Evolutionary conservation across 2,113 vertebrate species (phyloP).

Genomic region (Dolichotis patagonum): DNA sequence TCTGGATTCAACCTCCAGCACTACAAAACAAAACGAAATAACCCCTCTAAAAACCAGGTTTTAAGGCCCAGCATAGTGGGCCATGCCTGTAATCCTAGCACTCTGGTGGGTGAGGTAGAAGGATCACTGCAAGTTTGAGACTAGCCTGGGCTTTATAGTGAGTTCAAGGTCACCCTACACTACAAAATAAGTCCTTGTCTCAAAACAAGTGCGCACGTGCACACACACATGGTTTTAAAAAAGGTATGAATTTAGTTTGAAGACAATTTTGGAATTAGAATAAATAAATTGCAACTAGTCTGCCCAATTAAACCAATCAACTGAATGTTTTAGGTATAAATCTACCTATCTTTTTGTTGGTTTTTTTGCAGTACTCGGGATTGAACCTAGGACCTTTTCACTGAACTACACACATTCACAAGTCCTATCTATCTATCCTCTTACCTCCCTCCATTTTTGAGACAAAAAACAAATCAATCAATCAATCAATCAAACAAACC

Average conservation of each 20-base stretch:
- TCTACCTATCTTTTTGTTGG: not conserved
- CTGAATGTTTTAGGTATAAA: not conserved
- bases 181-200: not conserved
- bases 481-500: not conserved
- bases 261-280: constrained; percentile 8
- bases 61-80: not conserved
- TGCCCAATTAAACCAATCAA: not conserved
- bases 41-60: not conserved
- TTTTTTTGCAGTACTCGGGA: not conserved
- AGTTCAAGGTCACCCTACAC: not conserved
- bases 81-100: not conserved
- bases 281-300: not conserved
- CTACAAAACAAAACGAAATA: not conserved
- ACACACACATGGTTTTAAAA: not conserved
- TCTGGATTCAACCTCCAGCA: not conserved
- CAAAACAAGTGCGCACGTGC: not conserved
- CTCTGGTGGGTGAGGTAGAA: not conserved
- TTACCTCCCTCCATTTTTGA: not conserved
- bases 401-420: not conserved
- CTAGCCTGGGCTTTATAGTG: not conserved
- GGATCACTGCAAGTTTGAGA: not conserved
- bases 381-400: not conserved
- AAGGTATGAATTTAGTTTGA: not conserved
- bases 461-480: not conserved
- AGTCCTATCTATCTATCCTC: not conserved